These are phyloP conservation scores for Stegodyphus mimosarum DNA, from an alignment of 1,140 invertebrate genomes.

Conservation along the genomic window DNA sequence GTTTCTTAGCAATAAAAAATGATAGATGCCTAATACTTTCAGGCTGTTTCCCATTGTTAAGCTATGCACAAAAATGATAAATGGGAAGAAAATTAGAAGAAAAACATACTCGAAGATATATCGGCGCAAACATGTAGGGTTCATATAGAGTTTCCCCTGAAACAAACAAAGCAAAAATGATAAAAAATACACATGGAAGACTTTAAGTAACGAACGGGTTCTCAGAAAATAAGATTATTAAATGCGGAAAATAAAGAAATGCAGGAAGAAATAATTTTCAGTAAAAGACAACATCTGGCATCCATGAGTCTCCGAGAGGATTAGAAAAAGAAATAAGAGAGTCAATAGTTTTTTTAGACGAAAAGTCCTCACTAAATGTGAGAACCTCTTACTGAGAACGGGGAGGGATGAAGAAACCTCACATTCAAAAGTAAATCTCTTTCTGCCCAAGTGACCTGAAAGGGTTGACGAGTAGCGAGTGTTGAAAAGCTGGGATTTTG, in stretches of 20 bases:
- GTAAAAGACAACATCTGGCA: constrained; percentile 59
- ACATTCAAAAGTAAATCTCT: constrained; percentile 45
- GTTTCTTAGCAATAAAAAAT: too few relatives aligned
- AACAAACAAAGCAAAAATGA: neutral
- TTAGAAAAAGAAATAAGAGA: constrained; percentile 51
- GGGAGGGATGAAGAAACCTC: constrained; percentile 29
- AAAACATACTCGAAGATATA: too few relatives aligned
- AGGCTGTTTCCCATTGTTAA: too few relatives aligned
- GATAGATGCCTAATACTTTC: too few relatives aligned
- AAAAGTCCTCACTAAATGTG: constrained; percentile 58
- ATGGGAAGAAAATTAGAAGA: too few relatives aligned
- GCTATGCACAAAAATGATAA: too few relatives aligned
- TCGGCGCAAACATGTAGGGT: too few relatives aligned
- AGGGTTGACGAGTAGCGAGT: constrained; percentile 52
- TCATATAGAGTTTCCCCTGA: too few relatives aligned
- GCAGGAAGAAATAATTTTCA: constrained; percentile 60
- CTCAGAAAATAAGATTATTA: constrained; percentile 56
- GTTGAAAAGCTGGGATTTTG: constrained; percentile 42
- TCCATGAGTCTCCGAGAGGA: constrained; percentile 38
- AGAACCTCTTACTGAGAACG: constrained; percentile 49
- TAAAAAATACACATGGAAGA: constrained; percentile 24
- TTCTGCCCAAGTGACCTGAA: constrained; percentile 57
- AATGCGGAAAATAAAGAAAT: constrained; percentile 39
- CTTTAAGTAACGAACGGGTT: constrained; percentile 30
- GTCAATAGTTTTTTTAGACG: constrained; percentile 52